Conservation (phyloP, 2,113 vertebrate genomes). For the Elachura formosa region DNA sequence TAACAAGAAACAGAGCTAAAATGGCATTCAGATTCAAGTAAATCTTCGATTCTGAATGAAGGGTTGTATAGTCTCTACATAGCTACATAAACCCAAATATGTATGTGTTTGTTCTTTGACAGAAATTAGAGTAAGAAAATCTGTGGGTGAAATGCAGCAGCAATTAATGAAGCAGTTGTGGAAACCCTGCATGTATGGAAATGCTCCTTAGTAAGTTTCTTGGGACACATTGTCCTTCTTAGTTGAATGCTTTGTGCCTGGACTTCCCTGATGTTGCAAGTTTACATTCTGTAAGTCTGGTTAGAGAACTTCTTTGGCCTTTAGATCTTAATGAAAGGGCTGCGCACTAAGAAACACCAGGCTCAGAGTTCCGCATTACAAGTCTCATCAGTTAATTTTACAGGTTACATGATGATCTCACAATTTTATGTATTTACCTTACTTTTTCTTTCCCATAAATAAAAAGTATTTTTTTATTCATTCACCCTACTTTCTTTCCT, state of each 20-base stretch:
- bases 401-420: neutral
- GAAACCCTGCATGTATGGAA: neutral
- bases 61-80: neutral
- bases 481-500: neutral
- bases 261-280: neutral
- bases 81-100: neutral
- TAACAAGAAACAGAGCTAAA: neutral
- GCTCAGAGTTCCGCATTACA: neutral
- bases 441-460: neutral
- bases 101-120: neutral
- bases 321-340: neutral
- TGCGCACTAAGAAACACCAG: neutral
- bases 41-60: neutral
- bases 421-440: neutral
- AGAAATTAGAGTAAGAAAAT: neutral
- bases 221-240: neutral
- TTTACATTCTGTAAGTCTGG: neutral
- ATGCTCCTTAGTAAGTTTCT: neutral
- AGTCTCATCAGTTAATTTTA: neutral
- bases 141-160: neutral
- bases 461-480: neutral
- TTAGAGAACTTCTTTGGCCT: neutral
- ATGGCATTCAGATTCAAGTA: neutral
- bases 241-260: neutral
- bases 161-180: neutral